Conservation (phyloP, 2,797 vertebrate species). For the Eleutherodactylus coqui region DNA sequence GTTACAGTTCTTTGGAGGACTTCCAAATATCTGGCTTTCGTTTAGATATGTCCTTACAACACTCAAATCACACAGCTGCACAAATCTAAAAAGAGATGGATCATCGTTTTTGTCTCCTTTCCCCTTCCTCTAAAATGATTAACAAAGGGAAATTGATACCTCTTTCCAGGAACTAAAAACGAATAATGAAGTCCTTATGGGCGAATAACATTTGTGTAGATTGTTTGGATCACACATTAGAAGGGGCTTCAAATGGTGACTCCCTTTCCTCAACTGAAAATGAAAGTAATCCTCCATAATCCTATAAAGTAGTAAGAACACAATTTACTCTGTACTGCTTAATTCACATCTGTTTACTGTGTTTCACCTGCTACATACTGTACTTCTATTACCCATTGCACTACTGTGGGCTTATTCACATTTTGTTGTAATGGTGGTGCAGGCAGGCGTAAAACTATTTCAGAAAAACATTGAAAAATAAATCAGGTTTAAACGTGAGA, state of each 20-base stretch:
- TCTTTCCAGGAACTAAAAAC: conserved; percentile 35
- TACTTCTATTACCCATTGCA: not conserved
- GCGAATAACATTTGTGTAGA: conserved; percentile 17
- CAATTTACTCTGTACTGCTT: not conserved
- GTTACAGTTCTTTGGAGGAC: conserved; percentile 58
- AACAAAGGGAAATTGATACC: conserved; percentile 58
- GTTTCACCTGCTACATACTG: not conserved
- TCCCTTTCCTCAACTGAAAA: not conserved
- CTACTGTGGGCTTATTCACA: not conserved
- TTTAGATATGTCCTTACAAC: conserved; percentile 60
- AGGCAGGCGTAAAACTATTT: not conserved
- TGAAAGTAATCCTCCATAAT: conserved; percentile 11
- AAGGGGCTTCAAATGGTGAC: conserved; percentile 8
- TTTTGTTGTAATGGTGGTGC: not conserved
- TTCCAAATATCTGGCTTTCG: conserved; percentile 60
- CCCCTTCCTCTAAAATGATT: conserved; percentile 57
- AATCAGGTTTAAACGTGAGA: not conserved
- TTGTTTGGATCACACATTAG: conserved; percentile 22
- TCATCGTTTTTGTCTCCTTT: conserved; percentile 62
- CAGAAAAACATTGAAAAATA: not conserved
- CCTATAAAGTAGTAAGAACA: not conserved
- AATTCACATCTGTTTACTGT: not conserved
- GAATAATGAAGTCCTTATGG: conserved; percentile 47
- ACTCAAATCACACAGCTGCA: conserved; percentile 57
- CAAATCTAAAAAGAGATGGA: conserved; percentile 61